A percentile compares a stretch with the other conserved stretches of the same genome.
These are phyloP conservation scores for Ormia ochracea DNA, from an alignment of 2,888 invertebrate species.

Conservation along the genomic window DNA sequence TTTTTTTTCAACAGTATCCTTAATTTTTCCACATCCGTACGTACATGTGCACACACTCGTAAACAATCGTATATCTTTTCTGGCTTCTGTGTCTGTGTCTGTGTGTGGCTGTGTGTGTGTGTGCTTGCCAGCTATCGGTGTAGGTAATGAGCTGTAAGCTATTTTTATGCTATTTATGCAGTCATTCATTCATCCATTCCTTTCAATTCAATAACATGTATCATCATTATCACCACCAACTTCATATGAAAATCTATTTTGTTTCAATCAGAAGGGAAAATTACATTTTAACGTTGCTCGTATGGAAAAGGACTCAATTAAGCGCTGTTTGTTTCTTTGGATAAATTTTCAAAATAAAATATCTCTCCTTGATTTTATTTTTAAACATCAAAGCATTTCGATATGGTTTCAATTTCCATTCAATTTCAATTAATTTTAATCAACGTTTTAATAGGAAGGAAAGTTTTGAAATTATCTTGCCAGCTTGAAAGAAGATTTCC, in stretches of 20 bases:
- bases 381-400: conserved; percentile 57
- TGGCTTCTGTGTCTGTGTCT: no score
- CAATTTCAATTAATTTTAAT: conserved; percentile 55
- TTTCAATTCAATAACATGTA: conserved; percentile 63
- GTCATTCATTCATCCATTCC: conserved; percentile 23
- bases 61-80: no score
- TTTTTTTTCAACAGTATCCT: not conserved
- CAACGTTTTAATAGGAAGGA: conserved; percentile 38
- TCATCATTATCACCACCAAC: conserved; percentile 28
- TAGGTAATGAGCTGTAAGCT: conserved; percentile 69
- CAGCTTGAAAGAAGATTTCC: not conserved
- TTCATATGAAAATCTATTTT: conserved; percentile 10
- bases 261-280: conserved; percentile 35
- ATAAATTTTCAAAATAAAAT: not conserved
- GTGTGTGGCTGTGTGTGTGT: conserved; percentile 3
- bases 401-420: conserved; percentile 58
- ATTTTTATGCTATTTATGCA: conserved; percentile 63
- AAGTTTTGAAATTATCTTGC: not conserved
- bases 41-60: no score
- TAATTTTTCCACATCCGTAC: not conserved
- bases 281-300: conserved; percentile 61
- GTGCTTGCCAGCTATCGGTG: conserved; percentile 5
- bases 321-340: conserved; percentile 9
- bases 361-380: conserved; percentile 6
- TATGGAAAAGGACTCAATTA: conserved; percentile 50